Base-by-base conservation (phyloP, 2,113 vertebrate species). In the Menidia beryllina region DNA sequence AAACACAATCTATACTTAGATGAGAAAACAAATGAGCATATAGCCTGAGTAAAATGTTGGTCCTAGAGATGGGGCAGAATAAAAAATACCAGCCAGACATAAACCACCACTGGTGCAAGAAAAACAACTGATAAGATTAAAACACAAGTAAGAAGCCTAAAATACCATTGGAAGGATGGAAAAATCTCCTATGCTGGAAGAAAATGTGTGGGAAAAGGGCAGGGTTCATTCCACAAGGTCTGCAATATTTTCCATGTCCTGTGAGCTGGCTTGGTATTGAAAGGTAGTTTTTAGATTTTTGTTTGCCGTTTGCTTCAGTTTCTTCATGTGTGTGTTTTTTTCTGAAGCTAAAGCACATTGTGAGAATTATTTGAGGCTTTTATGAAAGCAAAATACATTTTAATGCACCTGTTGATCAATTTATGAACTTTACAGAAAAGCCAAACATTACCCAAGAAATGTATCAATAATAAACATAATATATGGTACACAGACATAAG, bases 171-270 rank as follows among this genome's bases (percentile, higher is more conserved):
- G 8, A 25, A 7, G 41, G 41, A n/a, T 55, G 41, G 69, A 49
- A 62, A n/a, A 54, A 39, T 52, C 1, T 26, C 34, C 21, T 51
- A 10, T 10, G n/a, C 23, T 55, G 5, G 24, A 8, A 19, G 19
- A 75, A 26, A 8, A 51, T 54, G 17, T 23, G 11, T 59, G 26
- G 39, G 23, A 56, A 75, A 67, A 75, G 49, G 48, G 58, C 17
- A 53, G 3, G 25, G 24, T 41, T 59, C 11, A 50, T 25, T 60
- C 54, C 21, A 49, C 53, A 3, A 23, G 26, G 39, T 50, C 48
- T 60, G 34, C 34, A 38, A 5, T 8, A 24, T 51, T 23, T 41
- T 56, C 61, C 13, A 21, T 59, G 45, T 57, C 13, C 34, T 5
- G n/a, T 47, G 25, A 43, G 41, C n/a, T 15, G 41, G 12, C 19